These are phyloP conservation scores for Channa argus DNA, from an alignment of 2,113 vertebrate genomes.

Conservation along the genomic window DNA sequence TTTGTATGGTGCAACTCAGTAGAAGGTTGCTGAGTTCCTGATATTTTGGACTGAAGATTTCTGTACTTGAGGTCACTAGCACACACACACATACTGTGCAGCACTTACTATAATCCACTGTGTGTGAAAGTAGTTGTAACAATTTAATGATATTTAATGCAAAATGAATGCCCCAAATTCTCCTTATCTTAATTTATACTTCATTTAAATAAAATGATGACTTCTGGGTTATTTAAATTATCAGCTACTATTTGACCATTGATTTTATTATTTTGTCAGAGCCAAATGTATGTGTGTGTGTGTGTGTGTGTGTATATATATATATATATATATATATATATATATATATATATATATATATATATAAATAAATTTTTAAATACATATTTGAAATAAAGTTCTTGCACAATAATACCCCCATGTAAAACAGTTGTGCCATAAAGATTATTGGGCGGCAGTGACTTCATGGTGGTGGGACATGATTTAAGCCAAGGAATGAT, in stretches of 20 bases:
- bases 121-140: neutral
- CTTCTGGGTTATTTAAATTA: neutral
- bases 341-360: too few relatives aligned
- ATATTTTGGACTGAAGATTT: neutral
- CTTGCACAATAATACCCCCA: neutral
- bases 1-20: neutral
- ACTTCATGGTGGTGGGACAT: constrained; percentile 30
- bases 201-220: neutral
- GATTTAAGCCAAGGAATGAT: constrained; percentile 54
- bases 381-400: neutral
- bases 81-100: neutral
- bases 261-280: neutral
- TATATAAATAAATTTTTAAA: neutral
- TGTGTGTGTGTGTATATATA: too few relatives aligned
- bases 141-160: neutral
- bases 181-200: neutral
- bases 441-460: constrained; percentile 38
- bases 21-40: neutral
- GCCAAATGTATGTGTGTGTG: too few relatives aligned
- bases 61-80: neutral
- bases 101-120: neutral
- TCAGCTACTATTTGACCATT: neutral
- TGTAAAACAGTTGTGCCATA: constrained; percentile 37
- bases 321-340: too few relatives aligned
- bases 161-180: neutral